Conservation (phyloP, 2,797 vertebrate species). For the Ptychobarbus kaznakovi region DNA sequence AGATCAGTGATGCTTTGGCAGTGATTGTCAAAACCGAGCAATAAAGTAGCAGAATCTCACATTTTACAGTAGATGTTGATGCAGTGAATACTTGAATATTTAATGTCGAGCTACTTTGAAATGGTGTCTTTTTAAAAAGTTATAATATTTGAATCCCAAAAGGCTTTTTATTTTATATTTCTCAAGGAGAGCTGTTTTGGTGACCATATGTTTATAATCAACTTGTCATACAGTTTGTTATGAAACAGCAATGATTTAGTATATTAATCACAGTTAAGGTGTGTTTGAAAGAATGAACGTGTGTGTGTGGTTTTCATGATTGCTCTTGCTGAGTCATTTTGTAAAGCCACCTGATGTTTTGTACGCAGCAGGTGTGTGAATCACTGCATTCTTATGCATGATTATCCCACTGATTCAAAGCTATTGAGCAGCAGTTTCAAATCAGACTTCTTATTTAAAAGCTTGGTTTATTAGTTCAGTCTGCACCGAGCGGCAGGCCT, state of each 20-base stretch:
- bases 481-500: neutral
- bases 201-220: neutral
- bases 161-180: neutral
- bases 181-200: neutral
- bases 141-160: neutral
- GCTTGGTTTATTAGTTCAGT: slow-evolving; percentile 26
- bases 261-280: neutral
- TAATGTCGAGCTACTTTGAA: neutral
- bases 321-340: slow-evolving; percentile 20
- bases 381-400: slow-evolving; percentile 31
- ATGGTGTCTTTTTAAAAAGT: neutral
- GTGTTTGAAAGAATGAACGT: neutral
- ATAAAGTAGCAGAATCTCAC: neutral
- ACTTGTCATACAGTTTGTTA: neutral
- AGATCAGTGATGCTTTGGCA: neutral
- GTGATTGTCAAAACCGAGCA: neutral
- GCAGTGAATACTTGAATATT: neutral
- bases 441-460: slow-evolving; percentile 27
- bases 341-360: slow-evolving; percentile 23
- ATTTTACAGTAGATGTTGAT: neutral
- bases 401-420: slow-evolving; percentile 25
- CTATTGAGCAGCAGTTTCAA: neutral
- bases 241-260: neutral
- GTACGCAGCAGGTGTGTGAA: slow-evolving; percentile 25
- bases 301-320: slow-evolving; percentile 7